Base-by-base conservation (phyloP, 2,888 invertebrate species). In the Caenorhabditis sinica region DNA sequence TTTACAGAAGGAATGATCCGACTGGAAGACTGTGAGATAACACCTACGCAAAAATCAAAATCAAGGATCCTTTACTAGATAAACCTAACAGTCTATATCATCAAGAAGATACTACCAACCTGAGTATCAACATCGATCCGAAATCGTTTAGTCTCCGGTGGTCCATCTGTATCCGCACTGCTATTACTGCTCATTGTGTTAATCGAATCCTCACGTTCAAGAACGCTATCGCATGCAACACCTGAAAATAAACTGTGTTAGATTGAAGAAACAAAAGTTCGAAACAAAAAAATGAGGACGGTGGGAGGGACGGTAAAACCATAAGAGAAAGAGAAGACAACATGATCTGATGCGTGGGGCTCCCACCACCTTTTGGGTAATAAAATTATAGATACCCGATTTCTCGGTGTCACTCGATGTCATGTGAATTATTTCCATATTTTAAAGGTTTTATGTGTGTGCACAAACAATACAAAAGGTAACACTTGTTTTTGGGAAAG, bases 121-220 rank as follows among this genome's bases (percentile, higher is more conserved):
- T 83, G 83, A 65, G 83, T 79, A 28, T 73, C 51, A 15, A 83
- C 53, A 71, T 88, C 86, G 28, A 88, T 83, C 4, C 85, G 74
- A 56, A 85, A 86, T n/a, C 86, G 76, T 68, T 88, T 88, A n/a
- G 86, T 66, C 53, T 88, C 88, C 15, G 88, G 88, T 28, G 86
- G 85, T 53, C 86, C 86, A 23, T 88, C 88, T 3, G 72, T 20
- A 23, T 80, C 84, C 3, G 56, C 43, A 49, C 72, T 76, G 69
- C 69, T 81, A 53, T 68, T 20, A 61, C 63, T 61, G 51, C 65
- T 63, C 63, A 58, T 63, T 25, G 63, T 72, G 43, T 17, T 13
- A n/a, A 28, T 25, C n/a, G 69, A 69, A 28, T 65, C 43, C 2
- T 20, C 17, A 33, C 40, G 36, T 56, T 69, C 40, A 28, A 69